These are phyloP conservation scores for Nasonia longicornis DNA, from an alignment of 1,140 invertebrate species.

Conservation along the genomic window DNA sequence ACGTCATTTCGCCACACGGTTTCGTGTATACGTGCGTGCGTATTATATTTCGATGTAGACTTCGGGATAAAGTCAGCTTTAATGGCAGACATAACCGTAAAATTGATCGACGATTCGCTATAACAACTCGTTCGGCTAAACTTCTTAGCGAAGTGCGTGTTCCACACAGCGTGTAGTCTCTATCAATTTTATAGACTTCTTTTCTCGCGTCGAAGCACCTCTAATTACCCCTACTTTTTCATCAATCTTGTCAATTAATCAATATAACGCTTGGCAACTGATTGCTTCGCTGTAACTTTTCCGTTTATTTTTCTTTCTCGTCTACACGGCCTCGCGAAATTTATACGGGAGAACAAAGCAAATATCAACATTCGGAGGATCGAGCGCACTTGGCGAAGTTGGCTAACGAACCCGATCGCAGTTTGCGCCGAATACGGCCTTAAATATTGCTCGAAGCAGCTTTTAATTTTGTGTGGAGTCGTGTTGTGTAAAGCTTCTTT, in stretches of 20 bases:
- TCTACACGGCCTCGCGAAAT: neutral
- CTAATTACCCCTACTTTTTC: neutral
- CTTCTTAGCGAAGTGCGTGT: neutral
- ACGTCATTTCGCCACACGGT: neutral
- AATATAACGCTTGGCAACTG: neutral
- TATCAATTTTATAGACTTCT: neutral
- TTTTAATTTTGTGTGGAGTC: too few species aligned
- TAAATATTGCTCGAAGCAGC: neutral
- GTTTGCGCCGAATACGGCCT: neutral
- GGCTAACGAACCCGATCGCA: neutral
- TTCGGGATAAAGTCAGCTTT: neutral
- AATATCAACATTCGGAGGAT: neutral
- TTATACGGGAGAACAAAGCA: neutral
- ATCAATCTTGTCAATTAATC: neutral
- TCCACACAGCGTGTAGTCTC: neutral
- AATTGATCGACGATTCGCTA: neutral
- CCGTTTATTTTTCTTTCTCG: neutral
- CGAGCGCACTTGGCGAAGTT: slow-evolving; percentile 1
- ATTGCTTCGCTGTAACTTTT: neutral
- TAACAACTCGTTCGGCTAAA: neutral
- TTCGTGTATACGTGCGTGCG: neutral
- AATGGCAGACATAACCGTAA: neutral
- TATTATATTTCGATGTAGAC: neutral
- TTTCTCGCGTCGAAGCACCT: neutral
- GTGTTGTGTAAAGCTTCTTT: neutral